Conservation (phyloP, 2,888 invertebrate species). For the Pediacus dermestoides region DNA sequence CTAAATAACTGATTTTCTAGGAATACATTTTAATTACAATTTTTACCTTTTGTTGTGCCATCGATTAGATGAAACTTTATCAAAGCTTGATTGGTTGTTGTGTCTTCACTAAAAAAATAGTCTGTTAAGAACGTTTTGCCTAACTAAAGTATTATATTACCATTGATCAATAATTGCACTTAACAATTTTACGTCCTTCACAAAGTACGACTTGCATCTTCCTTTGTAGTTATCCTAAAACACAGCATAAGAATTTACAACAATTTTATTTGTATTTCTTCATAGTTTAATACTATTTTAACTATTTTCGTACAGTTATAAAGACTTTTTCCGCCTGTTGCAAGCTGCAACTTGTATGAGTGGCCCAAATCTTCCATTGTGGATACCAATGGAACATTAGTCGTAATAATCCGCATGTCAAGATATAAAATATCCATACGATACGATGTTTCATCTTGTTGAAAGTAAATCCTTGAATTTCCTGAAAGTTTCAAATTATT, state of each 20-base stretch:
- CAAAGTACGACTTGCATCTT: constrained; percentile 68
- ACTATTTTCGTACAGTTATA: constrained; percentile 57
- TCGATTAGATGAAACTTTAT: constrained; percentile 29
- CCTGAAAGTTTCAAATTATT: constrained; percentile 42
- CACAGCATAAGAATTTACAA: constrained; percentile 8
- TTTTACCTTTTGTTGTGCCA: constrained; percentile 35
- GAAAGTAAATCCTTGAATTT: constrained; percentile 64
- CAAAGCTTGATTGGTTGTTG: constrained; percentile 4
- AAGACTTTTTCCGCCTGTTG: constrained; percentile 74
- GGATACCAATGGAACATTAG: constrained; percentile 88
- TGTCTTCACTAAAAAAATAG: constrained; percentile 13
- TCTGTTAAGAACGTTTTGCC: neutral
- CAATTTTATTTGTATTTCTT: neutral
- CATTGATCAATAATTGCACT: constrained; percentile 55
- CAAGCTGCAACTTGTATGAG: constrained; percentile 66
- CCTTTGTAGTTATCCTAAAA: constrained; percentile 71
- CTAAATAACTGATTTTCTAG: constrained; percentile 8
- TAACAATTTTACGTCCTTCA: constrained; percentile 56
- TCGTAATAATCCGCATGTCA: constrained; percentile 73
- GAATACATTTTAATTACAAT: no score
- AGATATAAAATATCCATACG: constrained; percentile 60
- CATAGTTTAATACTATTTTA: constrained; percentile 2
- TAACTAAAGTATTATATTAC: constrained; percentile 19
- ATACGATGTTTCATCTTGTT: constrained; percentile 49
- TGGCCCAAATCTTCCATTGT: constrained; percentile 69